A percentile compares a stretch with the other conserved stretches of the same genome.
These are phyloP conservation scores for Tetramorium bicarinatum DNA, from an alignment of 2,888 invertebrate species.

Conservation along the genomic window DNA sequence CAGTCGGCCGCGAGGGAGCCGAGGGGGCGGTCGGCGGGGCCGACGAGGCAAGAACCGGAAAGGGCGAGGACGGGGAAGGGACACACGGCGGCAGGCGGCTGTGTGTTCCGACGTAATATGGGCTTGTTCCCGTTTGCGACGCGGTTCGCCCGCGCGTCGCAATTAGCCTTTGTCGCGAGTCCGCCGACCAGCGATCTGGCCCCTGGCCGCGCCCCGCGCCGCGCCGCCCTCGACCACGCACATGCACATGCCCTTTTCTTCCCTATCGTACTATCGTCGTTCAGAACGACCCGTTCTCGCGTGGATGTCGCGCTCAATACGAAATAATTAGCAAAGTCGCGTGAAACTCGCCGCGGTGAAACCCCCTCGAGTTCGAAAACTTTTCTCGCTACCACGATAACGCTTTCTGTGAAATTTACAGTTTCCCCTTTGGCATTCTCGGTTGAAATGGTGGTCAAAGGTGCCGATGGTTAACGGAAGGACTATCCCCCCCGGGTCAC, in stretches of 20 bases:
- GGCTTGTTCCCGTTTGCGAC: conserved; percentile 83
- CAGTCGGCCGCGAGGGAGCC: neutral
- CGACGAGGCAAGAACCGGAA: conserved; percentile 43
- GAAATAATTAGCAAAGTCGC: conserved; percentile 35
- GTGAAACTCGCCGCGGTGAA: conserved; percentile 59
- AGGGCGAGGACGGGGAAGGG: conserved; percentile 46
- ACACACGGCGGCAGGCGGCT: conserved; percentile 45
- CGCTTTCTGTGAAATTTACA: conserved; percentile 30
- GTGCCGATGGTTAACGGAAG: neutral
- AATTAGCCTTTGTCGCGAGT: conserved; percentile 85
- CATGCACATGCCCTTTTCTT: conserved; percentile 27
- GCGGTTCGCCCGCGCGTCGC: conserved; percentile 82
- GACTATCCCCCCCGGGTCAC: conserved; percentile 2
- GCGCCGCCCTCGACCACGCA: neutral
- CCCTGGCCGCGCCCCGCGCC: conserved; percentile 33
- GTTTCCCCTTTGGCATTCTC: neutral
- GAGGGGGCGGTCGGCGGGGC: conserved; percentile 4
- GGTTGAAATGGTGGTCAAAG: neutral
- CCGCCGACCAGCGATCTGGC: conserved; percentile 72
- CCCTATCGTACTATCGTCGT: neutral
- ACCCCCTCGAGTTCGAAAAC: conserved; percentile 36
- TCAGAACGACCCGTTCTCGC: conserved; percentile 61
- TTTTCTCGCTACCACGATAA: conserved; percentile 22
- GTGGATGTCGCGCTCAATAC: neutral
- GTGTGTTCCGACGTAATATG: conserved; percentile 83